Evolutionary conservation across 2,113 vertebrate species (phyloP), one percentile per base, ranked within the genome.

Genomic region (Pardalotus punctatus): DNA sequence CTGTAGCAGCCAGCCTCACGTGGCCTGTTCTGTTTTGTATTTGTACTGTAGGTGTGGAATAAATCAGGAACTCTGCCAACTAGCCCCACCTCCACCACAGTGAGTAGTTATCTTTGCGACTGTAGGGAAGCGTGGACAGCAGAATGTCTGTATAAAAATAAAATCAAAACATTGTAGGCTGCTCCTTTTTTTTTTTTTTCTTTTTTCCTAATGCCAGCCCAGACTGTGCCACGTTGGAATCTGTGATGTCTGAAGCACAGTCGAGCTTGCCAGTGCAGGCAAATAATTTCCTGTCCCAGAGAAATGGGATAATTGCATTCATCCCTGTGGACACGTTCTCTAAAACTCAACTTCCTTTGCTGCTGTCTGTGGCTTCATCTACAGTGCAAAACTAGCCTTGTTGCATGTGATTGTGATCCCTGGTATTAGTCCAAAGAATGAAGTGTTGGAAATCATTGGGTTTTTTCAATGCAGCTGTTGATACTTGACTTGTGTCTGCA

Each of bases 61-160:
- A 98, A 97, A 96, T 96, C 97, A 97, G 97, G 97, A 97, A 97
- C 97, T 94, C 96, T 98, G 89, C 97, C 97, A 96, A 97, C 97
- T 93, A 98, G 97, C 90, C 97, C 97, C 89, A 97, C 97, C 74
- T 97, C 97, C 86, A 94, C 97, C 92, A 97, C 97, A 96, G 97
- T 98, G 97, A 98, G 97, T 97, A 96, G 96, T 90, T 90, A 90
- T 77, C 80, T 97, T 94, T 94, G 85, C 81, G 0, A 95, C 88
- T 95, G 88, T 90, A 96, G 88, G 64, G 88, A 90, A 93, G 82
- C 83, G 2, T 86, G 93, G 96, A 96, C 93, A 96, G 96, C 96
- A 96, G 95, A 90, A 90, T 91, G 78, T 70, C 92, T 96, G 33
- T 65, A 45, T 65, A 45, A 95, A 93, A 90, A 93, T 67, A 84